Percentiles rank a stretch among this genome's conserved stretches.
Conservation (phyloP, 2,797 vertebrate genomes). For the Megalops cyprinoides region DNA sequence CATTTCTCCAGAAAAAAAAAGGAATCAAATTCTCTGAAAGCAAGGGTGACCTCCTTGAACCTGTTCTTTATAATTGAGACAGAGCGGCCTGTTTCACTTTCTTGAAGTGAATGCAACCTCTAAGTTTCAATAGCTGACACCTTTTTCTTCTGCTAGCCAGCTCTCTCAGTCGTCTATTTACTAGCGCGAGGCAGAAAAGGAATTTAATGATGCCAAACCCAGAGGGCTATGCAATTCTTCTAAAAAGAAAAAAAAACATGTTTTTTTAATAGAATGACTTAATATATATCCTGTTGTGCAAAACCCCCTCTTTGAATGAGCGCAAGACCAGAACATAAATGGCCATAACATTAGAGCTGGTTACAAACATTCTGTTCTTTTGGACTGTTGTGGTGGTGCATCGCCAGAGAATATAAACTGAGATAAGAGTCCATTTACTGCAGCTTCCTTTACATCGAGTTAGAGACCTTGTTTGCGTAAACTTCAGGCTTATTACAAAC, state of each 20-base stretch:
- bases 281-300: constrained; percentile 15
- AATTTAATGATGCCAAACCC: constrained; percentile 16
- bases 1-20: too few relatives aligned
- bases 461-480: too few relatives aligned
- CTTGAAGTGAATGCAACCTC: neutral
- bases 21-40: too few relatives aligned
- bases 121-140: neutral
- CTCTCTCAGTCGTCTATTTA: constrained; percentile 11
- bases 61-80: too few relatives aligned
- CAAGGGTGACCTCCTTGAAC: too few relatives aligned
- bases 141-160: neutral
- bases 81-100: neutral
- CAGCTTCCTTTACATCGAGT: too few relatives aligned
- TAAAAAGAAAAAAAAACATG: neutral
- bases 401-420: too few relatives aligned
- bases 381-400: too few relatives aligned
- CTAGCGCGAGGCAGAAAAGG: neutral
- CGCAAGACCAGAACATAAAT: neutral
- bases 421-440: too few relatives aligned
- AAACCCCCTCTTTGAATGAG: neutral
- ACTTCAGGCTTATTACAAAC: too few relatives aligned
- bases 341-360: neutral
- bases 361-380: neutral
- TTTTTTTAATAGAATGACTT: neutral
- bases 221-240: neutral